These are phyloP conservation scores for Danio kyathit DNA, from an alignment of 2,797 vertebrate species.

Conservation along the genomic window DNA sequence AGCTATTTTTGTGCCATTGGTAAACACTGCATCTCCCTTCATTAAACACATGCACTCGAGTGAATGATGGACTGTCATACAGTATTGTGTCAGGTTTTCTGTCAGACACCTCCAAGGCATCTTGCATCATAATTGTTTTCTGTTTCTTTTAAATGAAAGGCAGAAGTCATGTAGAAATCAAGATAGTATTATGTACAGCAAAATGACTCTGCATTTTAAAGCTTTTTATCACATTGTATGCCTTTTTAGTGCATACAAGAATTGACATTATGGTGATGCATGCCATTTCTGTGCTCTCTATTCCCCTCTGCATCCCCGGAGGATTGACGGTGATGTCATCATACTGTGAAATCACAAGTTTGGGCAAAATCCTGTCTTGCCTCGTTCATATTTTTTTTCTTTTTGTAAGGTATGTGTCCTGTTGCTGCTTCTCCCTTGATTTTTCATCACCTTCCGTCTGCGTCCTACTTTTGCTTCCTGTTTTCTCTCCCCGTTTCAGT, in stretches of 20 bases:
- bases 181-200: neutral
- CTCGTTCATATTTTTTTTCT: neutral
- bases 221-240: neutral
- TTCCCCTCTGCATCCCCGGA: neutral
- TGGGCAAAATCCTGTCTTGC: neutral
- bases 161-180: neutral
- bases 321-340: slow-evolving; percentile 11
- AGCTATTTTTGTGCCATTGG: neutral
- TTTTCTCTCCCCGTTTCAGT: neutral
- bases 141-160: neutral
- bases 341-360: slow-evolving; percentile 7
- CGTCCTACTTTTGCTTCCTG: slow-evolving; percentile 28
- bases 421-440: neutral
- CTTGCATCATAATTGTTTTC: neutral
- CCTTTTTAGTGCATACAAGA: neutral
- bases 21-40: neutral
- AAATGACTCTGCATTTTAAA: neutral
- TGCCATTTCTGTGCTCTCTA: neutral
- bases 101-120: neutral
- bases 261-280: neutral
- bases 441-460: slow-evolving; percentile 26
- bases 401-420: neutral
- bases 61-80: slow-evolving; percentile 7
- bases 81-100: slow-evolving; percentile 16
- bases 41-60: neutral